Conservation (phyloP, 2,888 invertebrate genomes). For the Melinaea menophilus region DNA sequence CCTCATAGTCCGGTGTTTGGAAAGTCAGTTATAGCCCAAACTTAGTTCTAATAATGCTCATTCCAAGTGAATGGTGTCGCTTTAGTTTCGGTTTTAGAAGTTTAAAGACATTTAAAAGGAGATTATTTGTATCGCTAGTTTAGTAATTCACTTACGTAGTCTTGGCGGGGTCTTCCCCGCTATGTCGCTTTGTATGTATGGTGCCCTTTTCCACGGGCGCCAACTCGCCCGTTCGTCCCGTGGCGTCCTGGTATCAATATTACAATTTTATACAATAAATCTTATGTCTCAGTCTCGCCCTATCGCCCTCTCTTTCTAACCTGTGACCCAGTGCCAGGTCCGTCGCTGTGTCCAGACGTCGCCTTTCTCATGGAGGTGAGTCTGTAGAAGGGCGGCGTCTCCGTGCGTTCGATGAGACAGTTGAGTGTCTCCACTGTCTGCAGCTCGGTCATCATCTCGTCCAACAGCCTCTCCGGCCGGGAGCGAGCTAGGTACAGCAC, state of each 20-base stretch:
- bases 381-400: slow-evolving; percentile 98
- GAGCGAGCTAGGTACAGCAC: slow-evolving; percentile 95
- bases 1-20: too few relatives aligned
- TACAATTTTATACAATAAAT: not conserved
- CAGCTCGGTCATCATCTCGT: slow-evolving; percentile 98
- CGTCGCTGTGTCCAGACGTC: slow-evolving; percentile 81
- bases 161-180: slow-evolving; percentile 92
- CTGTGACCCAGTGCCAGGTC: slow-evolving; percentile 69
- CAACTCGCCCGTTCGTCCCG: slow-evolving; percentile 74
- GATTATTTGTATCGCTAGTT: not conserved
- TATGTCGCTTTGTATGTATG: slow-evolving; percentile 96
- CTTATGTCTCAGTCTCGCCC: too few relatives aligned
- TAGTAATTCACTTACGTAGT: slow-evolving; percentile 73
- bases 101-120: too few relatives aligned
- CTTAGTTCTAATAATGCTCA: too few relatives aligned
- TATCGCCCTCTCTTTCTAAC: slow-evolving; percentile 34
- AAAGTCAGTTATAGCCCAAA: too few relatives aligned
- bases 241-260: slow-evolving; percentile 53
- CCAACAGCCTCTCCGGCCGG: slow-evolving; percentile 93
- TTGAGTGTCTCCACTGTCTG: slow-evolving; percentile 98
- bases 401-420: slow-evolving; percentile 96
- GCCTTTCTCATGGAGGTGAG: slow-evolving; percentile 94
- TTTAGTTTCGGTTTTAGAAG: too few relatives aligned
- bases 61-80: too few relatives aligned
- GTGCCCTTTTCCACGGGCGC: slow-evolving; percentile 93